Percentiles rank a stretch among this genome's conserved stretches.
Evolutionary conservation across 2,888 invertebrate genomes (phyloP).

Genomic region (Machimus rusticus): DNA sequence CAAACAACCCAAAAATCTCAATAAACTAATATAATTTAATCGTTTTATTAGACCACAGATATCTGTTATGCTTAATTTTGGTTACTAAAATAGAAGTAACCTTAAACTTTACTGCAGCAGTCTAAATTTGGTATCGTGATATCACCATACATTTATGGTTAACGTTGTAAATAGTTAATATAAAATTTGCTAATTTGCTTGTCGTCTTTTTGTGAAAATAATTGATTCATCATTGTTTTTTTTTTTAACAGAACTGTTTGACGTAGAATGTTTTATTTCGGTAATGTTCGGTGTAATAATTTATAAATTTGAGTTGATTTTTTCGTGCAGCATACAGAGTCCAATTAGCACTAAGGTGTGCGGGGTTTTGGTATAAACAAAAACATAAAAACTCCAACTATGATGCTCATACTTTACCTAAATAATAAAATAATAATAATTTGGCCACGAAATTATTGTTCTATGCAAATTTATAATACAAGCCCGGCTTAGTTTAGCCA

Average conservation of each 20-base stretch:
- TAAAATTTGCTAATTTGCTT: neutral
- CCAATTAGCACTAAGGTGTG: too few relatives aligned
- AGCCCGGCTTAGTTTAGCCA: neutral
- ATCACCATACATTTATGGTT: neutral
- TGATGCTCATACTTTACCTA: too few relatives aligned
- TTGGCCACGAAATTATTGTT: too few relatives aligned
- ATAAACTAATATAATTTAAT: neutral
- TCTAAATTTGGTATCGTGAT: neutral
- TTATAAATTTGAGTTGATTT: too few relatives aligned
- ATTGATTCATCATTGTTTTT: neutral
- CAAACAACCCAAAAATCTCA: neutral
- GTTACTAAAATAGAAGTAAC: neutral
- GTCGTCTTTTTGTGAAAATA: neutral
- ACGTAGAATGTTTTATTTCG: too few relatives aligned
- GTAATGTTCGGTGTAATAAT: too few relatives aligned
- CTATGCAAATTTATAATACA: too few relatives aligned
- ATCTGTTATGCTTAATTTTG: neutral
- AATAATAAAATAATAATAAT: too few relatives aligned
- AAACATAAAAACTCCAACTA: too few relatives aligned
- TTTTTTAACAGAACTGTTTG: too few relatives aligned
- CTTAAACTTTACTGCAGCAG: neutral
- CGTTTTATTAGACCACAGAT: neutral
- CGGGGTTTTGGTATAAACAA: too few relatives aligned
- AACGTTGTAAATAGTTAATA: neutral
- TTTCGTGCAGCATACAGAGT: too few relatives aligned